Conservation (phyloP, 2,113 vertebrate species). For the Dicentrarchus labrax region DNA sequence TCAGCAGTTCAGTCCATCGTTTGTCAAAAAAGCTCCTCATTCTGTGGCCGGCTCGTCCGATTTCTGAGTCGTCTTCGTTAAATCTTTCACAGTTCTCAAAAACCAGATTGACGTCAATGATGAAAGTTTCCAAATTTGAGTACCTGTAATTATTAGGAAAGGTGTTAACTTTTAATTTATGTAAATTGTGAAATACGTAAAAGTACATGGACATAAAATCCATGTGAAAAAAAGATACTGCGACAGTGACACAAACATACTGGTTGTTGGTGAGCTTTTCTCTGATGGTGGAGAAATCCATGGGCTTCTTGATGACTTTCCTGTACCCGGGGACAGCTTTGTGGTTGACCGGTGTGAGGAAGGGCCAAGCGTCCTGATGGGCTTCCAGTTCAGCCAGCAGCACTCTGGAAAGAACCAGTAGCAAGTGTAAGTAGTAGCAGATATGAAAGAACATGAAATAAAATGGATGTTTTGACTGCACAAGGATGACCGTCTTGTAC, state of each 20-base stretch:
- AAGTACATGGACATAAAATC: background rate
- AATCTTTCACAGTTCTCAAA: conserved; percentile 99
- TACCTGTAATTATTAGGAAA: conserved; percentile 84
- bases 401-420: conserved; percentile 80
- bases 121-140: conserved; percentile 92
- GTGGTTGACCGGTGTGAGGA: conserved; percentile 95
- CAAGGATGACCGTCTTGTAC: background rate
- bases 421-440: background rate
- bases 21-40: conserved; percentile 98
- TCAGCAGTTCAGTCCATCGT: conserved; percentile 94
- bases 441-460: background rate
- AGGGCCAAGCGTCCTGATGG: conserved; percentile 96
- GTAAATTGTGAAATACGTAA: background rate
- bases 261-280: conserved; percentile 94
- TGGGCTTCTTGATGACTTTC: conserved; percentile 97
- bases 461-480: background rate
- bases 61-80: conserved; percentile 97
- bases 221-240: background rate
- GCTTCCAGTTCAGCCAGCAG: conserved; percentile 95
- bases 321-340: conserved; percentile 96
- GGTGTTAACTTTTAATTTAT: background rate
- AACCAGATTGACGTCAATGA: conserved; percentile 95
- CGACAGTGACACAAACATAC: conserved; percentile 84
- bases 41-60: conserved; percentile 94
- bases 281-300: conserved; percentile 98